Percentiles rank a stretch among this genome's conserved stretches.
These are phyloP conservation scores for Auanema sp. DNA, from an alignment of 2,888 invertebrate genomes.

Conservation along the genomic window DNA sequence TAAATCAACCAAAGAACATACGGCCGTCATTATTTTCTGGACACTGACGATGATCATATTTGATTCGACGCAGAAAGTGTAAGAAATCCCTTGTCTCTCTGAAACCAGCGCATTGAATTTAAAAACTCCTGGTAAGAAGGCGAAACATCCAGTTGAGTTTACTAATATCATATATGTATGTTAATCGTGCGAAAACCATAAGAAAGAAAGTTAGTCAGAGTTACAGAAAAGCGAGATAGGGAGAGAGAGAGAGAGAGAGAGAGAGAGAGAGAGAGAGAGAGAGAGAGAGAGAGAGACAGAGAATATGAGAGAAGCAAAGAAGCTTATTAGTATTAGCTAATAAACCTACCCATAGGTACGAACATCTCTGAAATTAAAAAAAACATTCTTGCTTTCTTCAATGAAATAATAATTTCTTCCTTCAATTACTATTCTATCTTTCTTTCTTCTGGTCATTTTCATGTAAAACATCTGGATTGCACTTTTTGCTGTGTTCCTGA, in stretches of 20 bases:
- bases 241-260: background rate
- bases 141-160: too few species aligned
- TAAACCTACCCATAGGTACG: background rate
- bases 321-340: background rate
- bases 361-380: background rate
- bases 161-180: background rate
- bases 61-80: slow-evolving; percentile 51
- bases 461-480: too few species aligned
- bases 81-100: slow-evolving; percentile 57
- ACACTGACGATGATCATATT: slow-evolving; percentile 59
- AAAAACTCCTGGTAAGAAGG: too few species aligned
- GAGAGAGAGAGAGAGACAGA: background rate
- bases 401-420: too few species aligned
- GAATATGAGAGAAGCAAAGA: background rate
- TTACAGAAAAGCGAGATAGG: too few species aligned
- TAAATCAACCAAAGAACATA: slow-evolving; percentile 10
- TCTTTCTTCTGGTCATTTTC: too few species aligned
- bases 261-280: too few species aligned
- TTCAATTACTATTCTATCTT: too few species aligned
- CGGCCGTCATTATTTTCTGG: slow-evolving; percentile 53
- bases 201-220: background rate
- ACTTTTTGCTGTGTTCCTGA: too few species aligned
- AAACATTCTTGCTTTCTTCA: background rate
- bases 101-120: slow-evolving; percentile 23
- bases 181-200: background rate